Evolutionary conservation across 2,113 vertebrate species (phyloP), one percentile per base, ranked within the genome.

Genomic region (Heterochromis multidens): DNA sequence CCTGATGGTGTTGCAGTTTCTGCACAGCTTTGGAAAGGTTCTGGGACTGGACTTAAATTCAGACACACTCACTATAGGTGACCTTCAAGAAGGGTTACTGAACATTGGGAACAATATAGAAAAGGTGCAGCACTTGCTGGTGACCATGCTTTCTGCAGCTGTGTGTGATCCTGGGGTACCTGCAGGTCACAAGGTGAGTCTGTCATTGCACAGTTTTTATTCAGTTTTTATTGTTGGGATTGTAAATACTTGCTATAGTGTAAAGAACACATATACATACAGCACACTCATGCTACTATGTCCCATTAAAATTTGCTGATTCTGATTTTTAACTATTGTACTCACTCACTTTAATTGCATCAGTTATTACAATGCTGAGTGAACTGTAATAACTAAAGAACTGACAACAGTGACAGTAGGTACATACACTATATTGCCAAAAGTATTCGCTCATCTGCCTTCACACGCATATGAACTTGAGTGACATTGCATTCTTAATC

Each of bases 1-100:
- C 88, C 97, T 99, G 70, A 98, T 98, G 98, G 96, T 98, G 83
- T 93, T 99, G 84, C 97, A 99, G 94, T 99, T 99, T 94, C 95
- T 99, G 80, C 95, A 94, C 76, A 98, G 97, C 95, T 99, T 99
- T 40, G 97, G 98, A 87, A 98, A 98, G 94, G 97, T 99, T 86
- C 96, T 99, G 85, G 96, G 96, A 90, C 97, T 99, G 88, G 97
- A 98, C 88, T 92, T 96, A 63, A 96, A 95, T 74, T 84, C 95
- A 82, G 96, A 97, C 87, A 95, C 97, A 84, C 97, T 97, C 56
- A 96, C 94, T 78, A 92, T 99, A 80, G 96, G 95, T 49, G 90
- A 96, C 86, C 96, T 99, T 92, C 98, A 99, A 61, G 96, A 97
- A 83, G 98, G 98, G 35, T 95, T 99, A 85, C 96, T 99, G 67